Conservation (phyloP, 2,113 vertebrate genomes). For the Elephantulus edwardii region DNA sequence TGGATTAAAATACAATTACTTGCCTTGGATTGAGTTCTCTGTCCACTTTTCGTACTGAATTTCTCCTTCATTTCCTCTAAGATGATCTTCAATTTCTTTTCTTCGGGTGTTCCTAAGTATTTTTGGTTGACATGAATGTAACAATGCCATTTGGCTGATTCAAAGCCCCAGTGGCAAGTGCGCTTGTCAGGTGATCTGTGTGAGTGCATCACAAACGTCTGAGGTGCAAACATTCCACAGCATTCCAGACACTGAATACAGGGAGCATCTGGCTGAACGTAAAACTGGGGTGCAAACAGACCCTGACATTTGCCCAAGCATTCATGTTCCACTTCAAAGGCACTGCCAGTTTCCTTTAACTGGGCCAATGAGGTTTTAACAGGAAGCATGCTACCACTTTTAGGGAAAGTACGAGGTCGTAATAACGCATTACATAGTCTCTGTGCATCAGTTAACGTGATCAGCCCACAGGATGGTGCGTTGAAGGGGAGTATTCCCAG, state of each 20-base stretch:
- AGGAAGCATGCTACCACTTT: slow-evolving; percentile 87
- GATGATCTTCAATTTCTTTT: slow-evolving; percentile 90
- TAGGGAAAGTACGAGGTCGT: slow-evolving; percentile 90
- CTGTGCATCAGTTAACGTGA: slow-evolving; percentile 97
- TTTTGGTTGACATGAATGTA: slow-evolving; percentile 97
- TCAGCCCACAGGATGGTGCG: slow-evolving; percentile 96
- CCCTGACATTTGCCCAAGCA: slow-evolving; percentile 99
- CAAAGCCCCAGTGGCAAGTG: slow-evolving; percentile 99
- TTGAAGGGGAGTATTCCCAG: slow-evolving; percentile 98
- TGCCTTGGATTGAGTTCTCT: slow-evolving; percentile 92
- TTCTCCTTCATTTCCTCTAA: slow-evolving; percentile 97
- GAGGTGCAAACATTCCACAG: slow-evolving; percentile 95
- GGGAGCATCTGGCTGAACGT: slow-evolving; percentile 91
- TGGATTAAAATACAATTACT: slow-evolving; percentile 78
- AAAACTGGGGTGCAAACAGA: slow-evolving; percentile 95
- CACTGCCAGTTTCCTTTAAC: slow-evolving; percentile 92
- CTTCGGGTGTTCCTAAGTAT: slow-evolving; percentile 91
- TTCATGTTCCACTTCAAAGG: slow-evolving; percentile 97
- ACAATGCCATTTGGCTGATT: slow-evolving; percentile 98
- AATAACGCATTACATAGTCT: slow-evolving; percentile 96
- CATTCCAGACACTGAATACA: slow-evolving; percentile 98
- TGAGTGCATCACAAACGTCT: slow-evolving; percentile 99
- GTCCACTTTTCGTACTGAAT: slow-evolving; percentile 90
- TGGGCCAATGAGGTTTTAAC: slow-evolving; percentile 88
- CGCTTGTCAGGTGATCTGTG: slow-evolving; percentile 97